Evolutionary conservation across 1,140 invertebrate genomes (phyloP).

Genomic region (Drosophila equinoxialis): DNA sequence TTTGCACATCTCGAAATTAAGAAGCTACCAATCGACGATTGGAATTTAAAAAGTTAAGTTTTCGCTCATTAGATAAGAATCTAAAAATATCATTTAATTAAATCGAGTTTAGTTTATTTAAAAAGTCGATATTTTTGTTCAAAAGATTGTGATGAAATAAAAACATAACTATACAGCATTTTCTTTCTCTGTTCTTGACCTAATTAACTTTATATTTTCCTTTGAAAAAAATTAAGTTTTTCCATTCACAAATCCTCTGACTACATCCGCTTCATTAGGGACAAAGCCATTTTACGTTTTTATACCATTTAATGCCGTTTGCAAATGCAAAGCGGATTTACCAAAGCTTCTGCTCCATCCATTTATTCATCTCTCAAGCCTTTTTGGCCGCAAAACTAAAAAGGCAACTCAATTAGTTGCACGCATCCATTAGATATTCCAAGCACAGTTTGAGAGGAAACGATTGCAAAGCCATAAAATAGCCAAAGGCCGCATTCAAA

Average conservation of each 20-base stretch:
- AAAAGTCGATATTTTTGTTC: no score
- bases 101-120: no score
- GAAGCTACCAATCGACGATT: no score
- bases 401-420: slow-evolving; percentile 75
- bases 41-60: no score
- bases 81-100: no score
- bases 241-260: slow-evolving; percentile 28
- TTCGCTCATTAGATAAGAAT: no score
- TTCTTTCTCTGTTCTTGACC: not conserved
- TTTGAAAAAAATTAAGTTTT: slow-evolving; percentile 34
- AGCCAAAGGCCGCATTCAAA: slow-evolving; percentile 67
- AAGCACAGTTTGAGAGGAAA: slow-evolving; percentile 68
- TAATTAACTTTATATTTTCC: slow-evolving; percentile 43
- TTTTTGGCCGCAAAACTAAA: slow-evolving; percentile 25
- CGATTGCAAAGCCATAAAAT: slow-evolving; percentile 79
- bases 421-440: slow-evolving; percentile 77
- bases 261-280: slow-evolving; percentile 49
- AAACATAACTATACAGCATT: no score
- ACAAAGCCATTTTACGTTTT: slow-evolving; percentile 33
- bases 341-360: not conserved
- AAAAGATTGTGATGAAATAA: no score
- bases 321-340: slow-evolving; percentile 37
- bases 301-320: slow-evolving; percentile 46
- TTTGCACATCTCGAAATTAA: no score
- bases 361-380: slow-evolving; percentile 24